phyloP scores from a whole-genome alignment of 1,140 invertebrate species.

The Luehdorfia chinensis region DNA sequence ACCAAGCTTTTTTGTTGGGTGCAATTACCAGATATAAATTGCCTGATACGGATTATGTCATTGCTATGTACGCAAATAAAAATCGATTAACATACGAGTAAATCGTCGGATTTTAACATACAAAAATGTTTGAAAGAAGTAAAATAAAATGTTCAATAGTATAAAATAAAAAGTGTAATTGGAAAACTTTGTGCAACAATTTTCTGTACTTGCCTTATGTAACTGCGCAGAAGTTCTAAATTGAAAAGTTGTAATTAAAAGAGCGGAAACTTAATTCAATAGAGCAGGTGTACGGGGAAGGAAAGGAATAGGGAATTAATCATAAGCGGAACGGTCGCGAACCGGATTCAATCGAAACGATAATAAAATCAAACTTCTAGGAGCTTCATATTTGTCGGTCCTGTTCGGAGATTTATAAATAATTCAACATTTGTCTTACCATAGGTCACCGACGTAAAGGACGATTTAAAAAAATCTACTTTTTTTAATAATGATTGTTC shows the following conservation, averaged over 20 bases:
- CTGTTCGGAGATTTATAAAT: neutral
- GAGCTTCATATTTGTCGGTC: neutral
- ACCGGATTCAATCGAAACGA: constrained; percentile 4
- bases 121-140: neutral
- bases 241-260: constrained; percentile 19
- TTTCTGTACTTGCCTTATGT: constrained; percentile 1
- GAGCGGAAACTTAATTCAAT: constrained; percentile 18
- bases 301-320: constrained; percentile 9
- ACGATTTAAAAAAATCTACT: no score
- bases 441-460: no score
- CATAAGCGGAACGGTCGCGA: constrained; percentile 10
- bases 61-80: no score
- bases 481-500: no score
- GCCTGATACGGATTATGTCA: no score
- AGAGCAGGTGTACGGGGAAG: constrained; percentile 10
- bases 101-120: no score
- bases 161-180: constrained; percentile 3
- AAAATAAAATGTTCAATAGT: neutral
- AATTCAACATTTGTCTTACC: neutral
- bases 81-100: no score
- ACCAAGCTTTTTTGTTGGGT: no score
- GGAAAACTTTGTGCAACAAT: constrained; percentile 14
- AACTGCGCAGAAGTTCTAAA: constrained; percentile 15
- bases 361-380: constrained; percentile 14
- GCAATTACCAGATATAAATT: no score